Percentiles rank a stretch among this genome's conserved stretches.
Conservation (phyloP, 2,888 invertebrate species). For the Lasioglossum vierecki region DNA sequence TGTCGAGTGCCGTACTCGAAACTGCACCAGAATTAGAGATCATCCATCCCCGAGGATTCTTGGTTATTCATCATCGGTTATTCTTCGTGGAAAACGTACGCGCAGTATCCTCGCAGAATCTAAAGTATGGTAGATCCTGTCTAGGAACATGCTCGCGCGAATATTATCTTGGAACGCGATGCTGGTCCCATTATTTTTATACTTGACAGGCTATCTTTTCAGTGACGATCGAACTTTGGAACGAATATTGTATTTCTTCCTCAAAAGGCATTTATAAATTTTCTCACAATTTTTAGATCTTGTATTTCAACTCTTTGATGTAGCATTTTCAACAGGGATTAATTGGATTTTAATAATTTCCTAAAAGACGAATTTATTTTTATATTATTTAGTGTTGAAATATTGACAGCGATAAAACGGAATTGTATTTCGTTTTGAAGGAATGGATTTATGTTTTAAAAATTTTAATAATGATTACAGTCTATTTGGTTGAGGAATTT, state of each 20-base stretch:
- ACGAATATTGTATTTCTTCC: background rate
- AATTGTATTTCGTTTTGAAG: background rate
- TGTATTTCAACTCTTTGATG: background rate
- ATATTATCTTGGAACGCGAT: constrained; percentile 2
- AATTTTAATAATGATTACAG: no score
- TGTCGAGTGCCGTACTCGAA: background rate
- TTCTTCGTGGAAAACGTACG: constrained; percentile 4
- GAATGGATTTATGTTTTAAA: no score
- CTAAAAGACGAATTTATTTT: background rate
- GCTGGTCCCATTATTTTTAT: background rate
- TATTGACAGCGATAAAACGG: no score
- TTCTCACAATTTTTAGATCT: background rate
- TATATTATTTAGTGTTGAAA: background rate
- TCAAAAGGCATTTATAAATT: background rate
- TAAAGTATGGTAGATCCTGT: background rate
- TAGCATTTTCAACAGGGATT: no score
- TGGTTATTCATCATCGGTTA: constrained; percentile 7
- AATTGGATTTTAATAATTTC: background rate
- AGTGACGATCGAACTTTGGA: background rate
- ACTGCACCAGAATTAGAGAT: constrained; percentile 24
- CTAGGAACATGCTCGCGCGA: background rate
- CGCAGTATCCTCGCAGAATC: background rate
- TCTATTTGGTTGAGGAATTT: no score
- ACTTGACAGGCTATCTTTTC: constrained; percentile 1
- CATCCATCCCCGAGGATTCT: constrained; percentile 49